These are phyloP conservation scores for Saguinus imperator DNA, from an alignment of 2,113 vertebrate genomes.

Conservation along the genomic window DNA sequence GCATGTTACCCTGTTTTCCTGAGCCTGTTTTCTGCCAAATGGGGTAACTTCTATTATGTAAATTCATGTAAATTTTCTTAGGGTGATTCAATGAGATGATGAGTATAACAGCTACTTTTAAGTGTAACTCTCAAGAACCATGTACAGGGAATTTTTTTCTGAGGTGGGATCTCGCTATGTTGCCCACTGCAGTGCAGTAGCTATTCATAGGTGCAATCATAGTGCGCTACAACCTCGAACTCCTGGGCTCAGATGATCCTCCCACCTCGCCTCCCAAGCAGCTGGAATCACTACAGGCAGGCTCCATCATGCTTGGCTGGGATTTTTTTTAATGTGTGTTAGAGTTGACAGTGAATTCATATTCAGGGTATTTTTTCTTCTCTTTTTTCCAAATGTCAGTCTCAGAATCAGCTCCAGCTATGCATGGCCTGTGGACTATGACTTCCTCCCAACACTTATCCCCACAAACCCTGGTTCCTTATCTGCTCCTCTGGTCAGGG, in stretches of 20 bases:
- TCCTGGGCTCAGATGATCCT: not conserved
- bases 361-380: not conserved
- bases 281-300: not conserved
- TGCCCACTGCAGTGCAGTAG: not conserved
- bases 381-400: too few species aligned
- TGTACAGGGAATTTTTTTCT: not conserved
- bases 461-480: not conserved
- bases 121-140: not conserved
- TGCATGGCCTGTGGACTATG: accelerated
- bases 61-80: not conserved
- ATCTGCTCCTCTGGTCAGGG: not conserved
- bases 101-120: not conserved
- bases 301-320: not conserved
- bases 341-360: not conserved
- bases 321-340: too few species aligned
- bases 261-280: not conserved
- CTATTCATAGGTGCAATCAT: not conserved
- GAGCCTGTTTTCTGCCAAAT: not conserved
- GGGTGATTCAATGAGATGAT: not conserved
- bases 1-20: not conserved
- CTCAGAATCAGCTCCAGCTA: not conserved
- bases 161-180: not conserved
- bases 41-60: not conserved
- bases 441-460: not conserved
- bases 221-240: not conserved